These are phyloP conservation scores for Callaeas wilsoni DNA, from an alignment of 2,113 vertebrate species.

Conservation along the genomic window DNA sequence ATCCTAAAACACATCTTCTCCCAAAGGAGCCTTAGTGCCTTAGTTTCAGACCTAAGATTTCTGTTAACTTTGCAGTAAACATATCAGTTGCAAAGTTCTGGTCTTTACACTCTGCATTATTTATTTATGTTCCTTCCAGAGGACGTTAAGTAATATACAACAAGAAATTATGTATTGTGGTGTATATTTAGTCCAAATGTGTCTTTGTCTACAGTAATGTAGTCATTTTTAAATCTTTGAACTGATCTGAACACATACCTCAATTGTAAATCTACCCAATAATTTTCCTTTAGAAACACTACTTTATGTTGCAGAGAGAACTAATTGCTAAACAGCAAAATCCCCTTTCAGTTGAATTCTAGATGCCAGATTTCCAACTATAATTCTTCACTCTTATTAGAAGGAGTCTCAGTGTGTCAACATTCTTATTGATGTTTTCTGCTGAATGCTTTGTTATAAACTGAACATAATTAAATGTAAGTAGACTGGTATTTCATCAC, in stretches of 20 bases:
- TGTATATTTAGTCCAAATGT: slow-evolving; percentile 1
- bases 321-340: slow-evolving; percentile 21
- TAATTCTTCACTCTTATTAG: slow-evolving; percentile 45
- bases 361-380: slow-evolving; percentile 2
- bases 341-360: slow-evolving; percentile 6
- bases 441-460: slow-evolving; percentile 43
- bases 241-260: slow-evolving; percentile 6
- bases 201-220: not conserved
- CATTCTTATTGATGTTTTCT: slow-evolving; percentile 46
- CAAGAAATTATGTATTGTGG: not conserved
- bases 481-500: slow-evolving; percentile 51
- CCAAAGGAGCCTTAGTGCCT: not conserved
- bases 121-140: slow-evolving; percentile 31
- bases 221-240: slow-evolving; percentile 13
- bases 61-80: slow-evolving; percentile 7
- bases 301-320: not conserved
- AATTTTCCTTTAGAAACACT: not conserved
- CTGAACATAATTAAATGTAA: slow-evolving; percentile 58
- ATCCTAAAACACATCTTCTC: not conserved
- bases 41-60: not conserved
- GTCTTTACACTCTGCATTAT: not conserved
- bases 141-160: not conserved
- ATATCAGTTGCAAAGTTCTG: not conserved
- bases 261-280: not conserved
- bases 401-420: slow-evolving; percentile 31